phyloP scores from a whole-genome alignment of 2,797 vertebrate species.

The Lutjanus campechanus region DNA sequence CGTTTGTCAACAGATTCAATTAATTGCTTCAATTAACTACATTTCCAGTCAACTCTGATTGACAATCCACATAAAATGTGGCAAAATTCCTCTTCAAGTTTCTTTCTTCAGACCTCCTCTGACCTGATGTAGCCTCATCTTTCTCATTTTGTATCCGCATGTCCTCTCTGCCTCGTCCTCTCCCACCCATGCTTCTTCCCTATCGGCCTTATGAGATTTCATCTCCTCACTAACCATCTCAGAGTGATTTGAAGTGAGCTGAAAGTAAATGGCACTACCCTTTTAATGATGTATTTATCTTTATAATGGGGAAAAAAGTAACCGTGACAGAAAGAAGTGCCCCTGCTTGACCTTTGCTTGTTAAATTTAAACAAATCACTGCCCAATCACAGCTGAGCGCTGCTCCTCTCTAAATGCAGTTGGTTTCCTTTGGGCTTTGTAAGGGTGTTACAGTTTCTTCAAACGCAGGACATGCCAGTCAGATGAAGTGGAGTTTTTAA shows the following conservation, averaged over 20 bases:
- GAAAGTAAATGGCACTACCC: conserved; percentile 18
- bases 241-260: conserved; percentile 37
- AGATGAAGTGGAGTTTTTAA: conserved; percentile 26
- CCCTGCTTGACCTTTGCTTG: conserved; percentile 33
- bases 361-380: conserved; percentile 64
- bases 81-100: background rate
- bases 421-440: conserved; percentile 35
- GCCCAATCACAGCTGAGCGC: conserved; percentile 37
- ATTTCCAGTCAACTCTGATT: too few species aligned
- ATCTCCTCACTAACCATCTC: conserved; percentile 32
- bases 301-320: conserved; percentile 28
- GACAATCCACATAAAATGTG: too few species aligned
- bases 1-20: too few species aligned
- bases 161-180: conserved; percentile 2
- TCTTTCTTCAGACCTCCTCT: conserved; percentile 10
- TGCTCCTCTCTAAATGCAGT: conserved; percentile 4
- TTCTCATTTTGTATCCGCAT: conserved; percentile 10
- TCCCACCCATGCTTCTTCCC: background rate
- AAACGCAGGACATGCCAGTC: conserved; percentile 10
- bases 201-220: conserved; percentile 14
- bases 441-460: conserved; percentile 10
- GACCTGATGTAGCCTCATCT: conserved; percentile 5
- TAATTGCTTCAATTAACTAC: too few species aligned
- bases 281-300: conserved; percentile 54
- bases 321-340: conserved; percentile 29